Evolutionary conservation across 2,888 invertebrate genomes (phyloP).

Genomic region (Ormia ochracea): DNA sequence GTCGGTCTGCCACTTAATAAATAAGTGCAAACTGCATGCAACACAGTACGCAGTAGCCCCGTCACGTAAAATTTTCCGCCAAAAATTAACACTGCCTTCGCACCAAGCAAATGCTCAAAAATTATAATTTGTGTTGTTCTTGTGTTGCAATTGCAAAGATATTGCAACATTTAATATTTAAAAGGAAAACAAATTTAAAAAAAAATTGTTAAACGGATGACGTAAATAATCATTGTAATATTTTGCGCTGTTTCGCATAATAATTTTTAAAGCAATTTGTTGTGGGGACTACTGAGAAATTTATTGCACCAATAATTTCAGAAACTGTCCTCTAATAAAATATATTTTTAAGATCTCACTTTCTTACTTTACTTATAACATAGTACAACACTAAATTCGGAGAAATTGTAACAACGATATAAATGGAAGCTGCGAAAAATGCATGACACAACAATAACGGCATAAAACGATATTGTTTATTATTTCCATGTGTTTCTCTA

Average conservation of each 20-base stretch:
- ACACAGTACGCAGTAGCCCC: slow-evolving; percentile 46
- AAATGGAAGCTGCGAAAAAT: too few relatives aligned
- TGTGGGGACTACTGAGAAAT: slow-evolving; percentile 50
- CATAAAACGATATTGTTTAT: too few relatives aligned
- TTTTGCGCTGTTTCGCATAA: not conserved
- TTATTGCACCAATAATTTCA: slow-evolving; percentile 57
- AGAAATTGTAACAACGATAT: too few relatives aligned
- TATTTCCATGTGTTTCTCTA: too few relatives aligned
- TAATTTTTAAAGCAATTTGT: not conserved
- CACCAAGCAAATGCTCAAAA: slow-evolving; percentile 31
- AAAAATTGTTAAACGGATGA: slow-evolving; percentile 6
- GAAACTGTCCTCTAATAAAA: too few relatives aligned
- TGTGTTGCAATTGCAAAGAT: slow-evolving; percentile 28
- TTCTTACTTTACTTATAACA: too few relatives aligned
- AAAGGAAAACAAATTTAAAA: not conserved
- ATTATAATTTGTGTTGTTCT: slow-evolving; percentile 35
- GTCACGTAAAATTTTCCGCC: slow-evolving; percentile 66
- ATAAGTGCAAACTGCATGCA: not conserved
- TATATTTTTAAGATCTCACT: too few relatives aligned
- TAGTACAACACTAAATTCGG: too few relatives aligned
- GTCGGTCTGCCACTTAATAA: slow-evolving; percentile 22
- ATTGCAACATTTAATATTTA: not conserved
- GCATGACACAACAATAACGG: too few relatives aligned
- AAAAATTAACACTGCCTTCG: slow-evolving; percentile 63
- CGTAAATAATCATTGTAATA: slow-evolving; percentile 15